Evolutionary conservation across 2,113 vertebrate genomes (phyloP), one percentile per base, ranked within the genome.

Genomic region (Ancistrus triradiatus): DNA sequence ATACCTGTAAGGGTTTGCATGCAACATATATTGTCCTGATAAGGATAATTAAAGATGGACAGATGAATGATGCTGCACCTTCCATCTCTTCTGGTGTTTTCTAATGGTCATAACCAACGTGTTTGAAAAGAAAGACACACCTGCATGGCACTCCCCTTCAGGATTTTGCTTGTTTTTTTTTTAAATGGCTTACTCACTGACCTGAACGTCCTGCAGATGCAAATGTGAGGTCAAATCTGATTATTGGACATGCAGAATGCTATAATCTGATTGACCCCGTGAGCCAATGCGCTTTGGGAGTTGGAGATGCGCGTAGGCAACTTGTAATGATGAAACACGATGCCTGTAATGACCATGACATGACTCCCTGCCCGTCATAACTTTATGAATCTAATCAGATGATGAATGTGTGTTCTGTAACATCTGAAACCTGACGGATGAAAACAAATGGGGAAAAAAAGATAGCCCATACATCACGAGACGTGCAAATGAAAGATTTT

Each of bases 211-310:
- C 59, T 18, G 52, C 27, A 49, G 19, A 57, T 46, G 63, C 40
- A 72, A 55, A 50, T 43, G 47, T 37, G 64, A 47, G n/a, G 63
- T 44, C 10, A 35, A 66, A 71, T 75, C 37, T 22, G 48, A 75
- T 75, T 71, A 71, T 59, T 50, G 44, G 48, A 68, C 48, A 65
- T 53, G 63, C 68, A 71, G 64, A 60, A 75, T 71, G 27, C 48
- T 51, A 25, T 75, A 75, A 75, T 75, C 43, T 13, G 50, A 75
- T 75, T 68, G 68, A 55, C 59, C 60, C 38, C 51, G 25, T 31
- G 53, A 44, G 42, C 60, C 44, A 50, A 42, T 50, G 52, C 68
- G 25, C 44, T 35, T n/a, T 7, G 64, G 64, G 55, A 59, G 53
- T 58, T 31, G 8, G 64, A 42, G 17, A 42, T 50, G 44, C 17